A percentile compares a stretch with the other conserved stretches of the same genome.
Evolutionary conservation across 2,888 invertebrate genomes (phyloP).

Genomic region (Mimachlamys varia): DNA sequence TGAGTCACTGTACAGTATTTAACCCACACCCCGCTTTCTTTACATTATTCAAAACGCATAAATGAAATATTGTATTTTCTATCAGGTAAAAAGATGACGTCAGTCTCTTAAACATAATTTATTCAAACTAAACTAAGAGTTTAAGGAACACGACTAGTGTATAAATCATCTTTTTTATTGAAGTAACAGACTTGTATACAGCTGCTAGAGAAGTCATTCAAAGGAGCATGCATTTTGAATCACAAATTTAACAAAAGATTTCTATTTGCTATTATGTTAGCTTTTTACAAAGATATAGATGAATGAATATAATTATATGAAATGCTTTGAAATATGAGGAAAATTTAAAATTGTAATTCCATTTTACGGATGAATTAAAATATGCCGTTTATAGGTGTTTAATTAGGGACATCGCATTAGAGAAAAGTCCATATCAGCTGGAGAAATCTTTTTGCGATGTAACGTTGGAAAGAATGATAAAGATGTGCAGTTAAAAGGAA

Average conservation of each 20-base stretch:
- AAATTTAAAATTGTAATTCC: constrained; percentile 34
- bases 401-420: constrained; percentile 11
- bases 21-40: not conserved
- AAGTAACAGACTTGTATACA: not conserved
- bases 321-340: constrained; percentile 31
- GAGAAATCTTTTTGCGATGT: not conserved
- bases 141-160: not conserved
- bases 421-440: not conserved
- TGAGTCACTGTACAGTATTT: not conserved
- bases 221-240: constrained; percentile 7
- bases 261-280: not conserved
- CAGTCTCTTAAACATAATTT: constrained; percentile 5
- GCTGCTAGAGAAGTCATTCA: not conserved
- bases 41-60: not conserved
- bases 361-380: constrained; percentile 15
- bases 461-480: not conserved
- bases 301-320: constrained; percentile 19
- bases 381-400: not conserved
- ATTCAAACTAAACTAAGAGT: not conserved
- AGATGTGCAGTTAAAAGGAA: constrained; percentile 6
- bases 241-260: constrained; percentile 22
- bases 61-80: not conserved
- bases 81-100: not conserved
- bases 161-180: constrained; percentile 12
- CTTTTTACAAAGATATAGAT: constrained; percentile 3